phyloP scores from a whole-genome alignment of 2,888 invertebrate species.

The Spialia ferax region DNA sequence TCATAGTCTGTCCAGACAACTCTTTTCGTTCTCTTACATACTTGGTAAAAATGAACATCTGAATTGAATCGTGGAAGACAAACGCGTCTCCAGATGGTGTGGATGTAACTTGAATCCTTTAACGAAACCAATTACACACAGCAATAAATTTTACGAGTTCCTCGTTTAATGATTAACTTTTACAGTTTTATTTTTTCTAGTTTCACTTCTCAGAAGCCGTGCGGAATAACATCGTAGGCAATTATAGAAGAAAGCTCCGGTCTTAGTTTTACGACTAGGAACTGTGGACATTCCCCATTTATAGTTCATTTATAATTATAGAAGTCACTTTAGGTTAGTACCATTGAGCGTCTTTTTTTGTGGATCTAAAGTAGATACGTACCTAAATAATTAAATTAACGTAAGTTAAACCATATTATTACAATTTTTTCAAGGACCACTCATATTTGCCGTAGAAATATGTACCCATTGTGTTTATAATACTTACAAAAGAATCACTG shows the following conservation, averaged over 20 bases:
- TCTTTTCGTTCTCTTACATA: too few relatives aligned
- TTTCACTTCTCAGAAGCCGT: background rate
- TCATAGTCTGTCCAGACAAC: too few relatives aligned
- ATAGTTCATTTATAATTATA: background rate
- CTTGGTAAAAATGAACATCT: background rate
- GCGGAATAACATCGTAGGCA: background rate
- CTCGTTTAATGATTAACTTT: conserved; percentile 14
- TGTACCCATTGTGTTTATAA: too few relatives aligned
- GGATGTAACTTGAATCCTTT: background rate
- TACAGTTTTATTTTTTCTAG: conserved; percentile 5
- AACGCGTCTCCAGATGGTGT: background rate
- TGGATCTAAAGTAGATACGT: too few relatives aligned
- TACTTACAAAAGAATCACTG: too few relatives aligned
- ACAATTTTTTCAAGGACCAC: too few relatives aligned
- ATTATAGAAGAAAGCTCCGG: conserved; percentile 10
- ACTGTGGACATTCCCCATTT: too few relatives aligned
- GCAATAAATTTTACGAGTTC: background rate
- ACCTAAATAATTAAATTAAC: too few relatives aligned
- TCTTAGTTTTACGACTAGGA: conserved; percentile 16
- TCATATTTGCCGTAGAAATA: too few relatives aligned
- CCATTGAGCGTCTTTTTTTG: background rate
- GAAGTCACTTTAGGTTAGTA: background rate
- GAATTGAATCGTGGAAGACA: background rate
- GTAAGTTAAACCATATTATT: background rate
- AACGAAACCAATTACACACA: conserved; percentile 3